A percentile compares a stretch with the other conserved stretches of the same genome.
Evolutionary conservation across 1,140 invertebrate genomes (phyloP).

Genomic region (Leptinotarsa undecemlineata): DNA sequence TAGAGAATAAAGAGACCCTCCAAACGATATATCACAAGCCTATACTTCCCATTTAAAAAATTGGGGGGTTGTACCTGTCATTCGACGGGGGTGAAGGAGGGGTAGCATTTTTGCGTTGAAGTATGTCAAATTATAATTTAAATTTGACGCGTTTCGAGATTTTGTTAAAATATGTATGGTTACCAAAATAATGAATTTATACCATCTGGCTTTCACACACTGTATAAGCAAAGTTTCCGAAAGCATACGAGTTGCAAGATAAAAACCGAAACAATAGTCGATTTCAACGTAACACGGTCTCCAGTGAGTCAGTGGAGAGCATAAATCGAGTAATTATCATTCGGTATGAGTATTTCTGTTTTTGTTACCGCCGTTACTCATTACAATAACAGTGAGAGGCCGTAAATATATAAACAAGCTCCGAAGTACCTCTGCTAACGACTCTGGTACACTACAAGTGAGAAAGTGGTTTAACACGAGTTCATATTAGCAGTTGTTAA

Average conservation of each 20-base stretch:
- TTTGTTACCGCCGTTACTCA: constrained; percentile 46
- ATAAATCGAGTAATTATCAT: constrained; percentile 41
- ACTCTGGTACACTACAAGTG: not conserved
- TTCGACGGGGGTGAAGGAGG: too few relatives aligned
- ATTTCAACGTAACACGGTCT: not conserved
- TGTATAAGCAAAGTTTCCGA: not conserved
- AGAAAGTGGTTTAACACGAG: not conserved
- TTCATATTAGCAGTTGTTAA: too few relatives aligned
- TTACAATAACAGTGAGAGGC: constrained; percentile 39
- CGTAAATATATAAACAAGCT: constrained; percentile 33
- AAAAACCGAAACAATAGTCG: not conserved
- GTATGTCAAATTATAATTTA: too few relatives aligned
- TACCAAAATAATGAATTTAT: too few relatives aligned
- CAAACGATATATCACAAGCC: too few relatives aligned
- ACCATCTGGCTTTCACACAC: too few relatives aligned
- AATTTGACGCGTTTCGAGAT: too few relatives aligned
- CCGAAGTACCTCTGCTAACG: constrained; percentile 1
- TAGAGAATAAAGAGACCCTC: too few relatives aligned
- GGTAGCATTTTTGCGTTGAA: too few relatives aligned
- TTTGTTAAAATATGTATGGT: too few relatives aligned
- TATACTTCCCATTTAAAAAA: too few relatives aligned
- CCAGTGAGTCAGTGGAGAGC: constrained; percentile 33
- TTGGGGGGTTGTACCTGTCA: too few relatives aligned
- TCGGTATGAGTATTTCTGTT: constrained; percentile 40
- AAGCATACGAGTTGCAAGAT: not conserved